phyloP scores from a whole-genome alignment of 2,888 invertebrate genomes.

The Epiblema foenella region DNA sequence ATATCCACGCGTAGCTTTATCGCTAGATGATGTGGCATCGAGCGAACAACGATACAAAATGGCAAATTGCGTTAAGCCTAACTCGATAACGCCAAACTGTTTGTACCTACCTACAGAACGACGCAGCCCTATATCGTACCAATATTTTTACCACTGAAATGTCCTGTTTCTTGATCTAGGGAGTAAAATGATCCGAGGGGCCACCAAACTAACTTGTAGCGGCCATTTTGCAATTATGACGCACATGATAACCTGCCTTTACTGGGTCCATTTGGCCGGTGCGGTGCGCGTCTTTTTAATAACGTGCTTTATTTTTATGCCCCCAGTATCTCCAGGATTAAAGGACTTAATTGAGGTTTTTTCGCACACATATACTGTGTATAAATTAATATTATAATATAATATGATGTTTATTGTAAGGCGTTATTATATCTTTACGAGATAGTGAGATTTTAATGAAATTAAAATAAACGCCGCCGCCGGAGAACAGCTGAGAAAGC shows the following conservation, averaged over 20 bases:
- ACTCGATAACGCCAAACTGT: slow-evolving; percentile 66
- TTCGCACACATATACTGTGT: slow-evolving; percentile 61
- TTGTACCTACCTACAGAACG: slow-evolving; percentile 40
- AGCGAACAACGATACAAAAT: slow-evolving; percentile 60
- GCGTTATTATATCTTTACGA: slow-evolving; percentile 23
- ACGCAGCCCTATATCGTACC: slow-evolving; percentile 45
- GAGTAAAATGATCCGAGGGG: slow-evolving; percentile 43
- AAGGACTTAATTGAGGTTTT: slow-evolving; percentile 70
- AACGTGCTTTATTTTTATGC: slow-evolving; percentile 80
- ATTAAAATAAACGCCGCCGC: slow-evolving; percentile 6
- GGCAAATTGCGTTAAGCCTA: slow-evolving; percentile 72
- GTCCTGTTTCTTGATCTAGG: slow-evolving; percentile 44
- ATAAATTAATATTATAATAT: slow-evolving; percentile 53
- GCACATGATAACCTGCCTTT: slow-evolving; percentile 74
- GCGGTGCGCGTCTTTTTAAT: slow-evolving; percentile 77
- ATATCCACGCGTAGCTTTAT: slow-evolving; percentile 57
- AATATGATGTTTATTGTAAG: slow-evolving; percentile 14
- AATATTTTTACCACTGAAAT: slow-evolving; percentile 33
- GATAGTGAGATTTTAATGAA: slow-evolving; percentile 14
- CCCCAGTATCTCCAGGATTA: slow-evolving; percentile 73
- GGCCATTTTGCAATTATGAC: slow-evolving; percentile 70
- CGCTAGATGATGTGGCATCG: slow-evolving; percentile 68
- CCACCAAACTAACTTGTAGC: slow-evolving; percentile 67
- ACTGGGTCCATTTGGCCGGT: slow-evolving; percentile 76
- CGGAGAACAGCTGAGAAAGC: not conserved